Evolutionary conservation across 2,113 vertebrate species (phyloP), one percentile per base, ranked within the genome.

Genomic region (Calcarius ornatus): DNA sequence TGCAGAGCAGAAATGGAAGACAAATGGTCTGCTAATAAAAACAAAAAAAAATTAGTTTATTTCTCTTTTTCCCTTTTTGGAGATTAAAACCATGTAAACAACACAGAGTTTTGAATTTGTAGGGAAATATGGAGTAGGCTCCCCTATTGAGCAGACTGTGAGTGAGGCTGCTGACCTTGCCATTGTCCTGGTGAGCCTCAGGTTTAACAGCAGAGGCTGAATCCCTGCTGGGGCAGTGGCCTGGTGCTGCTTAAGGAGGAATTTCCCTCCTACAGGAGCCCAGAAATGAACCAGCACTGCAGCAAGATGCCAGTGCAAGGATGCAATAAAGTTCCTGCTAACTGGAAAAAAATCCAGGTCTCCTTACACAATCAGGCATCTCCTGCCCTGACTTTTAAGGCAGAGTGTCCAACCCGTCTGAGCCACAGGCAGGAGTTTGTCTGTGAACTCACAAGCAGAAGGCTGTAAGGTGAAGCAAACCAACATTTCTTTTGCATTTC

Each of bases 261-360:
- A 56, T 42, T 75, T 10, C 22, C 42, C 53, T 0, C 2, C 61
- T 33, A 18, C 21, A 87, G 60, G 40, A 75, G 4, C 24, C 31
- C 69, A 71, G 65, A 78, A 86, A 53, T 33, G 48, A 92, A 5
- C 70, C 80, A 19, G 1, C 53, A 13, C 64, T 73, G 17, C 60
- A 79, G 77, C 40, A 56, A 18, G 40, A 38, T 38, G 37, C 6
- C 31, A 40, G 14, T 13, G 50, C 37, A 65, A 69, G 72, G 33
- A 78, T 35, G 21, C 7, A 33, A 86, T 79, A 28, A 42, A 53
- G 54, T 7, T 77, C 31, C 31, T 57, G 11, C 14, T 37, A 37
- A 76, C 19, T 53, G 53, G 45, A 64, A 92, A 24, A 76, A 87
- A 90, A 90, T 31, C 72, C 28, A 84, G 60, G 23, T 56, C 40